Evolutionary conservation across 1,140 invertebrate species (phyloP).

Genomic region (Hydropsyche tenuis): DNA sequence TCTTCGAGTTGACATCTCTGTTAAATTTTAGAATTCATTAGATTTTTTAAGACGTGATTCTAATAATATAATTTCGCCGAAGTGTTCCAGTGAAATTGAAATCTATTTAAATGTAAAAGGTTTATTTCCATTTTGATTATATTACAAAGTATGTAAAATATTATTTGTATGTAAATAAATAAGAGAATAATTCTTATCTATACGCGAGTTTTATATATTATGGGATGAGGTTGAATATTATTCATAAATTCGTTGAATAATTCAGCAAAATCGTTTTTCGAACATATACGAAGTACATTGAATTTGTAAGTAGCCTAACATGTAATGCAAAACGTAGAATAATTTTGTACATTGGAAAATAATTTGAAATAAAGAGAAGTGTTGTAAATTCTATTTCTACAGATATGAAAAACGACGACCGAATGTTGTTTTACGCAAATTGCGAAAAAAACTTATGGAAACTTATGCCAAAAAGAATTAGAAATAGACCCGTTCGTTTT

Average conservation of each 20-base stretch:
- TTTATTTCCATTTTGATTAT: too few relatives aligned
- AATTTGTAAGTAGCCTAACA: too few relatives aligned
- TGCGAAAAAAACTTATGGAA: constrained; percentile 12
- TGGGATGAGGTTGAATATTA: too few relatives aligned
- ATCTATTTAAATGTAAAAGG: too few relatives aligned
- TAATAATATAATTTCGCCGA: too few relatives aligned
- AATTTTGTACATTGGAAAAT: background rate
- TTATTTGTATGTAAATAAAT: background rate
- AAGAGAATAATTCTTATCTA: constrained; percentile 14
- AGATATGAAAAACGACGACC: background rate
- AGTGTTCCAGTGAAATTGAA: too few relatives aligned
- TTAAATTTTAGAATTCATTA: too few relatives aligned
- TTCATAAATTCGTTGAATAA: constrained; percentile 4
- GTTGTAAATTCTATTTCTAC: background rate
- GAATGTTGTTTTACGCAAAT: constrained; percentile 17
- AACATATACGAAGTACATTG: too few relatives aligned
- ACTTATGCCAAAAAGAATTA: background rate
- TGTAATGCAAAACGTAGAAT: too few relatives aligned
- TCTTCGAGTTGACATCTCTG: too few relatives aligned
- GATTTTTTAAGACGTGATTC: too few relatives aligned
- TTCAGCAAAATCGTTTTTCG: constrained; percentile 2
- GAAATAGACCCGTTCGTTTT: background rate
- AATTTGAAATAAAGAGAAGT: background rate
- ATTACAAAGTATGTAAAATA: background rate
- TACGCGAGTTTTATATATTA: constrained; percentile 1